Base-by-base conservation (phyloP, 1,140 invertebrate species). In the Catajapyx aquilonaris region DNA sequence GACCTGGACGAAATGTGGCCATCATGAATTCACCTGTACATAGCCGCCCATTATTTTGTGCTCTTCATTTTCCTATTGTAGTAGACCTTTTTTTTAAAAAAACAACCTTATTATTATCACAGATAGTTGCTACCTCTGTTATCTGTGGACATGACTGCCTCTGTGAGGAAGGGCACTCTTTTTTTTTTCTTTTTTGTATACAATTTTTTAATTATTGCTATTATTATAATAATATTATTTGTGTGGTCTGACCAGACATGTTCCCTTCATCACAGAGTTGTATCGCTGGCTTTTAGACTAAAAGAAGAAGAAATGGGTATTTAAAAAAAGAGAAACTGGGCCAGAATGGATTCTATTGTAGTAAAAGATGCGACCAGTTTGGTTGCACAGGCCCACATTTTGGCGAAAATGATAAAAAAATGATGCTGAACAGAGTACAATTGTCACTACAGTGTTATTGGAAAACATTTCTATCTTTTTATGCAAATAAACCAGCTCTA, bases 391-490 rank as follows among this genome's bases (percentile, higher is more conserved):
- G 7, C 23, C 23, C 23, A 7, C 13, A 9, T 28, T 28, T 9
- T 9, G 7, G 13, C 13, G 23, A 9, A 13, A 28, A 28, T 28
- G 13, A 9, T 28, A 28, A 7, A 13, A 28, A 28, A 28, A 28
- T n/a, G n/a, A n/a, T n/a, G n/a, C 23, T 28, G 23, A 28, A 28
- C 23, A 28, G 13, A 28, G 23, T 28, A 28, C 23, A 28, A 28
- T 28, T 9, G 23, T 9, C 7, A 13, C 7, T 13, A 13, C 7
- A 28, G 23, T 28, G 23, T 28, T 28, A 28, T 28, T 13, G 7
- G 13, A 28, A 13, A 28, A 7, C 7, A 28, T 28, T 28, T 28
- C 23, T 28, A 28, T 28, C 23, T 28, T 28, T 28, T 28, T 28
- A 28, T 28, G 23, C 23, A 13, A 28, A 28, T n/a, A n/a, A n/a